These are phyloP conservation scores for Patella pellucida DNA, from an alignment of 2,888 invertebrate genomes.

Conservation along the genomic window DNA sequence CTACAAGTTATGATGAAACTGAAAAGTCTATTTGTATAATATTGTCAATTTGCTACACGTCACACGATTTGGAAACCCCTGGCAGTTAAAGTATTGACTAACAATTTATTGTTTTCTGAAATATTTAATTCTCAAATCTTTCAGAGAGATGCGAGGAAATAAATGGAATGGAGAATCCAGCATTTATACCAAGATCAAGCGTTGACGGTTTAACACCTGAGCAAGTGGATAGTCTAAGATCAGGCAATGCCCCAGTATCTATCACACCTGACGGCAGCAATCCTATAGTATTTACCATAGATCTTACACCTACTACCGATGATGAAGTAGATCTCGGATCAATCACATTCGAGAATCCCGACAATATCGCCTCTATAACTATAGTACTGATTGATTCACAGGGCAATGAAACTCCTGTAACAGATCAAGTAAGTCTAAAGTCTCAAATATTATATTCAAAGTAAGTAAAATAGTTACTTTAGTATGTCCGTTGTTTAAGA, in stretches of 20 bases:
- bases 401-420: neutral
- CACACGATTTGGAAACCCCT: too few species aligned
- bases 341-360: neutral
- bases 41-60: too few species aligned
- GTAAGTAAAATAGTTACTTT: too few species aligned
- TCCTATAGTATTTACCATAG: neutral
- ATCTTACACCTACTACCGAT: neutral
- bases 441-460: too few species aligned
- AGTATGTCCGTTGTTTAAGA: too few species aligned
- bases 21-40: too few species aligned
- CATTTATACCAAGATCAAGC: neutral
- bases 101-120: too few species aligned
- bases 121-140: neutral
- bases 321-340: neutral
- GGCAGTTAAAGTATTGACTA: too few species aligned
- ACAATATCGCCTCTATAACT: neutral
- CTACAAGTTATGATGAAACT: too few species aligned
- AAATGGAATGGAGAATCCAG: neutral
- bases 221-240: neutral
- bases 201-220: neutral
- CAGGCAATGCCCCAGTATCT: neutral
- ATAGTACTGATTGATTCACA: neutral
- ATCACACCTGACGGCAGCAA: neutral
- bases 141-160: neutral
- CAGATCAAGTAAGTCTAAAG: neutral